phyloP scores from a whole-genome alignment of 1,140 invertebrate genomes.

The Plutomurus gul region DNA sequence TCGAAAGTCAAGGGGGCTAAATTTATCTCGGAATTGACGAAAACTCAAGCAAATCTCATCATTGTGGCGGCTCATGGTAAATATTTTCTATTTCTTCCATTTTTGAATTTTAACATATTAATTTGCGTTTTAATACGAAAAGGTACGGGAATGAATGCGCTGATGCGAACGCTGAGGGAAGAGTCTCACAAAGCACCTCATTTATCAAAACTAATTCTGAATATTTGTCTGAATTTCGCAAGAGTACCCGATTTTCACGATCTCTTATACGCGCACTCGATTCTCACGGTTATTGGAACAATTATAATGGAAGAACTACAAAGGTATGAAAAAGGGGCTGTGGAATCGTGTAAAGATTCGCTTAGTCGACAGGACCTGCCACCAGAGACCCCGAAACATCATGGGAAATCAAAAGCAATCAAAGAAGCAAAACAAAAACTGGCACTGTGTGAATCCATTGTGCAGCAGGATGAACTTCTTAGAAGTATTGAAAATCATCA shows the following conservation, averaged over 20 bases:
- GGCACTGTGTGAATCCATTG: neutral
- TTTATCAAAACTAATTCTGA: slow-evolving; percentile 2
- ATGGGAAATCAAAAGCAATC: slow-evolving; percentile 7
- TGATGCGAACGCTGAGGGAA: slow-evolving; percentile 23
- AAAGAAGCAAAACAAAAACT: slow-evolving; percentile 1
- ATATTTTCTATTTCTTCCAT: neutral
- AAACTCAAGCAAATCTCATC: neutral
- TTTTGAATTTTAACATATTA: neutral
- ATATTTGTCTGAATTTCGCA: slow-evolving; percentile 32
- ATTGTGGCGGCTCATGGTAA: slow-evolving; percentile 20
- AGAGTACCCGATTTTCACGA: slow-evolving; percentile 16
- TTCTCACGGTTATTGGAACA: neutral
- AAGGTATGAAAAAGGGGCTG: neutral
- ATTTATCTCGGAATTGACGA: neutral
- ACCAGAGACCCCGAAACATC: too few relatives aligned
- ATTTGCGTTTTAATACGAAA: neutral
- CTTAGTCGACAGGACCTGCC: too few relatives aligned
- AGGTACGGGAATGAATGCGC: slow-evolving; percentile 30
- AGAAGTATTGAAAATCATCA: neutral
- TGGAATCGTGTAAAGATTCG: neutral
- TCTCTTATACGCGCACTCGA: slow-evolving; percentile 8
- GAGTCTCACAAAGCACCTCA: neutral
- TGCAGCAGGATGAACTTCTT: slow-evolving; percentile 3
- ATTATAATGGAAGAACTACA: slow-evolving; percentile 8
- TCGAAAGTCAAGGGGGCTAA: slow-evolving; percentile 2